phyloP scores from a whole-genome alignment of 2,113 vertebrate genomes.

The Oriolus oriolus region DNA sequence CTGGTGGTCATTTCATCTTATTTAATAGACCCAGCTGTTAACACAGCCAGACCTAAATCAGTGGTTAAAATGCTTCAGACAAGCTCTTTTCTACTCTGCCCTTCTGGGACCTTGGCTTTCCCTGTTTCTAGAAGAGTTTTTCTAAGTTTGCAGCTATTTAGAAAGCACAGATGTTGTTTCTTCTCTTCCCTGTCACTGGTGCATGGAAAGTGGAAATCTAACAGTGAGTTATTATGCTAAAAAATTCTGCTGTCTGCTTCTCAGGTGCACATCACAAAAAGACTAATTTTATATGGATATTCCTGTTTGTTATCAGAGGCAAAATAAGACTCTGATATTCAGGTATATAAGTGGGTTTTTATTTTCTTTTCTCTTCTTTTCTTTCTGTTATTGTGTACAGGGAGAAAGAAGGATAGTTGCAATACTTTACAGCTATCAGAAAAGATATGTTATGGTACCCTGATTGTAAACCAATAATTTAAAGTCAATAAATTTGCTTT shows the following conservation, averaged over 20 bases:
- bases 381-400: neutral
- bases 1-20: neutral
- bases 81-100: neutral
- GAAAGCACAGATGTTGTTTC: neutral
- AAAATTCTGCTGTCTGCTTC: conserved; percentile 5
- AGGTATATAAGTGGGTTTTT: neutral
- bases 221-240: conserved; percentile 9
- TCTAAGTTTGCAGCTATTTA: neutral
- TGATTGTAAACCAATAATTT: neutral
- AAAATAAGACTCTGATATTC: neutral
- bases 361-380: neutral
- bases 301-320: neutral
- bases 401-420: neutral
- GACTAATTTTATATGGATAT: neutral
- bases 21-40: neutral
- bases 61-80: neutral
- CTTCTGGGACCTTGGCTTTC: neutral
- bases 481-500: neutral
- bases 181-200: neutral
- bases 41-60: neutral
- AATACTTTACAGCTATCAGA: neutral
- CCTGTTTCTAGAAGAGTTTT: neutral
- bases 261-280: conserved; percentile 1
- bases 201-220: neutral
- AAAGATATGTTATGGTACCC: neutral